Conservation (phyloP, 2,888 invertebrate species). For the Diarsia brunnea region DNA sequence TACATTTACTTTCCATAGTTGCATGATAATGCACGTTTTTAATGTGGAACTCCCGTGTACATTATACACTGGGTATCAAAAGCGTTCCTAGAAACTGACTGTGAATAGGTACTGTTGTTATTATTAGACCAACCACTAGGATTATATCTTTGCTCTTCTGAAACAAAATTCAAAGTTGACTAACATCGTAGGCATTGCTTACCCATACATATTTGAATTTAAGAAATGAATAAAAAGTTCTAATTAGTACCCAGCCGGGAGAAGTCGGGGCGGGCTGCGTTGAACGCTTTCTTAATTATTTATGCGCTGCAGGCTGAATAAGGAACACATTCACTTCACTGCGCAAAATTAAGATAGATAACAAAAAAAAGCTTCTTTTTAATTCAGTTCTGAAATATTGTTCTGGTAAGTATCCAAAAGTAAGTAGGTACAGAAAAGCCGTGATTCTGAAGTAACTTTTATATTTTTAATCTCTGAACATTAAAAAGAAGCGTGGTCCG, state of each 20-base stretch:
- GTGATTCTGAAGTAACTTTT: conserved; percentile 2
- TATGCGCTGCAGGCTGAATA: conserved; percentile 86
- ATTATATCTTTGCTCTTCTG: background rate
- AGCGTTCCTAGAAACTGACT: background rate
- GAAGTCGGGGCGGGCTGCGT: conserved; percentile 76
- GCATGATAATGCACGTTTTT: background rate
- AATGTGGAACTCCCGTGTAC: background rate
- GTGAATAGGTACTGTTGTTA: background rate
- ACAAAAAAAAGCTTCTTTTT: conserved; percentile 52
- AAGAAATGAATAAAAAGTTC: conserved; percentile 75
- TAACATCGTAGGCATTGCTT: background rate
- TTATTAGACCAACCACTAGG: background rate
- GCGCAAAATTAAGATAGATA: conserved; percentile 79
- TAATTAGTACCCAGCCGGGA: conserved; percentile 82
- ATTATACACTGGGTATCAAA: conserved; percentile 3
- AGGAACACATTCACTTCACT: conserved; percentile 80
- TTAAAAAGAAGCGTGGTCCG: background rate
- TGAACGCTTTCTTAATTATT: conserved; percentile 86
- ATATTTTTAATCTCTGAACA: conserved; percentile 1
- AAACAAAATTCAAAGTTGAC: background rate
- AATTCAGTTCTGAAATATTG: background rate
- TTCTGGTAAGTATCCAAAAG: background rate
- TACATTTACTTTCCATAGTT: background rate
- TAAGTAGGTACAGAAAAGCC: background rate
- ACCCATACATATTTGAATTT: conserved; percentile 52